Evolutionary conservation across 2,113 vertebrate species (phyloP).

Genomic region (Andinoacara biseriatus): DNA sequence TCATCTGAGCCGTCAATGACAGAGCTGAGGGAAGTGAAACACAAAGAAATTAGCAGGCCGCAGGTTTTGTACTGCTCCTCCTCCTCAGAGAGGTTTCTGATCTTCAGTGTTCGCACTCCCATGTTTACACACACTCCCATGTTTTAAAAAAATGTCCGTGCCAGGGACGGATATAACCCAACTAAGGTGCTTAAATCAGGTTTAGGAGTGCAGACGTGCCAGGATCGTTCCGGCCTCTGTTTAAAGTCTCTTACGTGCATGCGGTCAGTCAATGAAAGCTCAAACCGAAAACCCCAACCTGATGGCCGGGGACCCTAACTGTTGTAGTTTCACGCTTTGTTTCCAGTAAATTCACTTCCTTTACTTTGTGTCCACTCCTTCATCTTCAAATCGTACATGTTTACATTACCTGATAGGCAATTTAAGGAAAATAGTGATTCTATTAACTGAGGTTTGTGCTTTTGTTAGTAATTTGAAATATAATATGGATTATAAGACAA

Average conservation of each 20-base stretch:
- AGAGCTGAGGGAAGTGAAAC: background rate
- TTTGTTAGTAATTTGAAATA: background rate
- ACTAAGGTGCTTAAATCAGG: constrained; percentile 31
- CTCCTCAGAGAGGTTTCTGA: background rate
- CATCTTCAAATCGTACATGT: background rate
- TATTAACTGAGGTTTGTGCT: background rate
- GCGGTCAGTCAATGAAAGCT: background rate
- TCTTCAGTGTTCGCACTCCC: background rate
- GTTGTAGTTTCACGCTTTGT: background rate
- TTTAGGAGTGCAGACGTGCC: background rate
- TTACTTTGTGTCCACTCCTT: background rate
- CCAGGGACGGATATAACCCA: constrained; percentile 17
- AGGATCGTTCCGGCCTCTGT: background rate
- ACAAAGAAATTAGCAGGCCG: background rate
- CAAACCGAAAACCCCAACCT: background rate
- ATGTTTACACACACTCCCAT: background rate
- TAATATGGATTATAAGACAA: too few relatives aligned
- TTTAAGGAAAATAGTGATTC: background rate
- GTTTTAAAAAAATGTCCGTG: background rate
- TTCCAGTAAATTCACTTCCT: background rate
- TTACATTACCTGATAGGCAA: background rate
- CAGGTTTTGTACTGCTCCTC: background rate
- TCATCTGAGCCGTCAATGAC: background rate
- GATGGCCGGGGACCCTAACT: background rate
- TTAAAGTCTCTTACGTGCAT: background rate